Evolutionary conservation across 2,888 invertebrate genomes (phyloP).

Genomic region (Ephialtes manifestator): DNA sequence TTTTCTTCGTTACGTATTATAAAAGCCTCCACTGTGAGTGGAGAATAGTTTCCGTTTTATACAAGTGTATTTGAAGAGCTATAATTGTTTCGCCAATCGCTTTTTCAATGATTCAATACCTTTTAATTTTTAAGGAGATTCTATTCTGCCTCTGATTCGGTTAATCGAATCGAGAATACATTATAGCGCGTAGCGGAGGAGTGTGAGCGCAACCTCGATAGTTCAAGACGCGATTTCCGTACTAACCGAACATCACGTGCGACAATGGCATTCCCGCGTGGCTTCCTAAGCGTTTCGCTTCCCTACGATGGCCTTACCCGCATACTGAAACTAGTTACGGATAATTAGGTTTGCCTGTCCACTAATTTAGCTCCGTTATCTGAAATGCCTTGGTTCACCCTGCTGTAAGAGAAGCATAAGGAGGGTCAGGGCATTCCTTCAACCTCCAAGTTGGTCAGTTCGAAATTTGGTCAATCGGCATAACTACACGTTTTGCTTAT

Average conservation of each 20-base stretch:
- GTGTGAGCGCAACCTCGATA: constrained; percentile 4
- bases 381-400: constrained; percentile 38
- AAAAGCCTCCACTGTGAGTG: not conserved
- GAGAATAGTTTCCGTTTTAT: not conserved
- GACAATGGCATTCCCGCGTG: constrained; percentile 35
- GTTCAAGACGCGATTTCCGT: constrained; percentile 2
- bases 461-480: not conserved
- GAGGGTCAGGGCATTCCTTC: constrained; percentile 6
- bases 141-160: not conserved
- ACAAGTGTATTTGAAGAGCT: not conserved
- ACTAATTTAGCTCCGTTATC: constrained; percentile 48
- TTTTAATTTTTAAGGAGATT: not conserved
- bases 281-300: constrained; percentile 26
- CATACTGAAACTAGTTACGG: constrained; percentile 47
- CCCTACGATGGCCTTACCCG: constrained; percentile 29
- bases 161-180: not conserved
- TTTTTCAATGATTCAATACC: not conserved
- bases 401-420: constrained; percentile 21
- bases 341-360: constrained; percentile 56
- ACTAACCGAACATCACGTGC: constrained; percentile 13
- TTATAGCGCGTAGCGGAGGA: not conserved
- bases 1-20: not conserved
- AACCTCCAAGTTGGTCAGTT: constrained; percentile 9
- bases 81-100: not conserved
- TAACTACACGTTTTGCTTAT: not conserved